Evolutionary conservation across 2,888 invertebrate species (phyloP).

Genomic region (Acleris literana): DNA sequence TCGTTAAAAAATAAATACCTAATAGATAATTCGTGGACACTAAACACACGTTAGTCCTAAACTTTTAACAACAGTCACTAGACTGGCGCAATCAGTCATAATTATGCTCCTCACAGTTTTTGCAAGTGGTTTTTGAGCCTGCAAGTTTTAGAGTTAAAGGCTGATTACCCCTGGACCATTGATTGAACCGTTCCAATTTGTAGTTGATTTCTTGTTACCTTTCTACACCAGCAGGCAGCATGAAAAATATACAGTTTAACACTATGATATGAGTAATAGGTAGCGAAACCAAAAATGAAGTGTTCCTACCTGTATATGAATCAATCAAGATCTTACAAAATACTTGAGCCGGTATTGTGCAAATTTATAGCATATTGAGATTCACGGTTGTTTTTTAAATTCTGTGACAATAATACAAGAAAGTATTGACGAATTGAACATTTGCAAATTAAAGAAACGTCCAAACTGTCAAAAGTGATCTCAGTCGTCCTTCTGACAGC

Average conservation of each 20-base stretch:
- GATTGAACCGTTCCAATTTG: not conserved
- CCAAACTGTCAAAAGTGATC: slow-evolving; percentile 34
- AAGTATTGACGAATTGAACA: slow-evolving; percentile 32
- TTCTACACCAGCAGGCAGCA: too few relatives aligned
- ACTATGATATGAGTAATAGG: slow-evolving; percentile 16
- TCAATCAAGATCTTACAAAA: slow-evolving; percentile 10
- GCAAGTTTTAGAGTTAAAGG: too few relatives aligned
- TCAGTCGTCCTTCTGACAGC: slow-evolving; percentile 25
- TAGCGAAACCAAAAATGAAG: not conserved
- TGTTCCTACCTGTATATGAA: slow-evolving; percentile 13
- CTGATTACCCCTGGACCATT: not conserved
- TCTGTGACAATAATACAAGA: slow-evolving; percentile 25
- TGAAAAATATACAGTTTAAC: not conserved
- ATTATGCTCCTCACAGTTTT: too few relatives aligned
- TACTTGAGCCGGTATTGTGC: slow-evolving; percentile 4
- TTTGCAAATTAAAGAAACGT: slow-evolving; percentile 32
- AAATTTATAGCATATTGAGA: slow-evolving; percentile 26
- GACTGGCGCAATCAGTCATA: too few relatives aligned
- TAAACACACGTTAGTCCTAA: too few relatives aligned
- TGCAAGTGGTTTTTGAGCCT: too few relatives aligned
- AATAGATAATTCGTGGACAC: too few relatives aligned
- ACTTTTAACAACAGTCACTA: too few relatives aligned
- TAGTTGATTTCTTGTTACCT: too few relatives aligned
- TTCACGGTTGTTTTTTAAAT: slow-evolving; percentile 21
- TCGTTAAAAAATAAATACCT: too few relatives aligned